Evolutionary conservation across 2,113 vertebrate species (phyloP).

Genomic region (Beaufortia kweichowensis): DNA sequence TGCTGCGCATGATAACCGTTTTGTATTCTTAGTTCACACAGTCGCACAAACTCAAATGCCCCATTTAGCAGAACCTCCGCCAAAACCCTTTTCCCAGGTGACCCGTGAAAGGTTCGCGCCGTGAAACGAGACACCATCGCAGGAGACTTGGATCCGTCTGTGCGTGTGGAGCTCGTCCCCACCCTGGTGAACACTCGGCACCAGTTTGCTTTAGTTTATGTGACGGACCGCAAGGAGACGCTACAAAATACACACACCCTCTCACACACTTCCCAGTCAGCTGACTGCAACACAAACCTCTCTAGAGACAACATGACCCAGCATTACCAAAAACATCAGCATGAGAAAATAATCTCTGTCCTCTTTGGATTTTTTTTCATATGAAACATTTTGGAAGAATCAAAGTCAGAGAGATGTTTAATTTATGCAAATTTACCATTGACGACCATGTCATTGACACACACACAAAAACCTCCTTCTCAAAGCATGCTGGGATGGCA

Average conservation of each 20-base stretch:
- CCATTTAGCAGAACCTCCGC: constrained; percentile 14
- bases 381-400: too few species aligned
- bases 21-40: constrained; percentile 2
- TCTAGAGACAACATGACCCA: constrained; percentile 37
- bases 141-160: constrained; percentile 1
- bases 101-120: neutral
- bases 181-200: constrained; percentile 17
- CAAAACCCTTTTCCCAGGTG: constrained; percentile 19
- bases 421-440: too few species aligned
- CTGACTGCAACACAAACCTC: constrained; percentile 43
- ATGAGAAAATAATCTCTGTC: constrained; percentile 40
- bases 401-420: too few species aligned
- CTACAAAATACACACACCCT: neutral
- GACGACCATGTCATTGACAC: too few species aligned
- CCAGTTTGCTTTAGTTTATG: constrained; percentile 19
- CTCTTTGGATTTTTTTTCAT: neutral
- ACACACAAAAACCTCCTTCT: too few species aligned
- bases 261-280: constrained; percentile 33
- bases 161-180: constrained; percentile 21
- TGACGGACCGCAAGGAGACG: constrained; percentile 4
- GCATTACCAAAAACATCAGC: constrained; percentile 49
- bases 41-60: constrained; percentile 37
- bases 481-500: too few species aligned
- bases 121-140: neutral
- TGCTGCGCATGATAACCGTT: constrained; percentile 7